phyloP scores from a whole-genome alignment of 2,888 invertebrate genomes.

The Eupeodes latifasciatus region DNA sequence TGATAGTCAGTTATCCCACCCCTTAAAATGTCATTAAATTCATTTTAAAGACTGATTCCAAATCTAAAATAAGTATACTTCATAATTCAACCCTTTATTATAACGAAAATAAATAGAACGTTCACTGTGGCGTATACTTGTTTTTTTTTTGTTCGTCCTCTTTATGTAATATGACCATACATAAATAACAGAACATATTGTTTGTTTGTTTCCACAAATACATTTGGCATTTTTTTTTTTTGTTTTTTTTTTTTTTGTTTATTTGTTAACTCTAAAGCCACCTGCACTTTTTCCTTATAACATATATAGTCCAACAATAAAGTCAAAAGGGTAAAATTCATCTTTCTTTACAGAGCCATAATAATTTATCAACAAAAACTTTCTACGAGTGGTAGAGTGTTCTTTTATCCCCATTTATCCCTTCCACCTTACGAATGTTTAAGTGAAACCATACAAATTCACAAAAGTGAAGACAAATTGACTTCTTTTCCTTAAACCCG shows the following conservation, averaged over 20 bases:
- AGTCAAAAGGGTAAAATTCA: neutral
- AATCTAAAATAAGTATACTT: too few relatives aligned
- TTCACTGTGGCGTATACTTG: constrained; percentile 49
- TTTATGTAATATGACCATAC: neutral
- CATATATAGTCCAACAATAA: neutral
- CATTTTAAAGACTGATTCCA: too few relatives aligned
- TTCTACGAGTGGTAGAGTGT: neutral
- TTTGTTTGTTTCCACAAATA: neutral
- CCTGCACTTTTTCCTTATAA: neutral
- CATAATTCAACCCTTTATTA: too few relatives aligned
- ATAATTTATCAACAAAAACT: constrained; percentile 11
- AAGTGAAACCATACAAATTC: constrained; percentile 56
- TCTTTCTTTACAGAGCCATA: neutral
- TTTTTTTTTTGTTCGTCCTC: neutral
- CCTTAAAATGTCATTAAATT: too few relatives aligned
- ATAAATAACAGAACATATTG: neutral
- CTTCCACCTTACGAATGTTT: neutral
- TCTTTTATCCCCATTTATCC: neutral
- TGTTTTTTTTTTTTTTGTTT: neutral
- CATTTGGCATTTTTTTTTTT: neutral
- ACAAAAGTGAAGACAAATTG: constrained; percentile 58
- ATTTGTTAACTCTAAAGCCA: neutral
- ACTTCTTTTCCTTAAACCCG: constrained; percentile 54
- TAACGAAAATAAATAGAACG: neutral
- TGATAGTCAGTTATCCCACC: too few relatives aligned